Evolutionary conservation across 2,113 vertebrate genomes (phyloP).

Genomic region (Entelurus aequoreus): DNA sequence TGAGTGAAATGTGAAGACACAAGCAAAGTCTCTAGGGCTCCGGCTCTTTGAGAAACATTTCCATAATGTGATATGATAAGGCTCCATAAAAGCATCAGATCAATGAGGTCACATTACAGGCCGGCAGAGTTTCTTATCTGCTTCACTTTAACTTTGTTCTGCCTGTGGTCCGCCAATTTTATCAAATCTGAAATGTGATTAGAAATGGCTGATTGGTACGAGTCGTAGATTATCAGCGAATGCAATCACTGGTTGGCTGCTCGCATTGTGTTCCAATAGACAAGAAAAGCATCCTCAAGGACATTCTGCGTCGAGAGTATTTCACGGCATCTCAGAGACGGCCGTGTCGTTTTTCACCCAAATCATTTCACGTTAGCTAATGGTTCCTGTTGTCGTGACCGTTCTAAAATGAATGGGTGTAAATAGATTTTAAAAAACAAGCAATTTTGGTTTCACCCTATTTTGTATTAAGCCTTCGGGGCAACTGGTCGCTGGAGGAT

Average conservation of each 20-base stretch:
- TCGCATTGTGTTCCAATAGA: constrained; percentile 61
- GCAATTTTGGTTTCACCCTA: constrained; percentile 25
- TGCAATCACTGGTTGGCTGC: constrained; percentile 46
- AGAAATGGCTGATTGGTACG: constrained; percentile 53
- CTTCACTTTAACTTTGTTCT: constrained; percentile 61
- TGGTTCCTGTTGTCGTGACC: constrained; percentile 33
- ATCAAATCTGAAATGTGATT: constrained; percentile 68
- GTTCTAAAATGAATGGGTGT: constrained; percentile 24
- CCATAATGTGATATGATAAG: constrained; percentile 49
- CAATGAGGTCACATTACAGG: constrained; percentile 71
- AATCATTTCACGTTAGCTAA: constrained; percentile 36
- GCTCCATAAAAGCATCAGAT: constrained; percentile 63
- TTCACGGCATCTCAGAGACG: not conserved
- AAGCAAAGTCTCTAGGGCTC: constrained; percentile 36
- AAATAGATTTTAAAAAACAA: constrained; percentile 5
- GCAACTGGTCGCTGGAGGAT: constrained; percentile 16
- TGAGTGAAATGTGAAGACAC: constrained; percentile 43
- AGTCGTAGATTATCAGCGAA: constrained; percentile 56
- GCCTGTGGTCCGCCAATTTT: constrained; percentile 62
- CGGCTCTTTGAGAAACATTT: not conserved
- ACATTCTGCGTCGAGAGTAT: constrained; percentile 21
- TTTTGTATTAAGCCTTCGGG: constrained; percentile 39
- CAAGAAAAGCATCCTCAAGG: constrained; percentile 57
- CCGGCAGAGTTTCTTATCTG: constrained; percentile 68
- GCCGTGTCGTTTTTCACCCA: constrained; percentile 11